phyloP scores from a whole-genome alignment of 2,797 vertebrate species.

The Channa striata region DNA sequence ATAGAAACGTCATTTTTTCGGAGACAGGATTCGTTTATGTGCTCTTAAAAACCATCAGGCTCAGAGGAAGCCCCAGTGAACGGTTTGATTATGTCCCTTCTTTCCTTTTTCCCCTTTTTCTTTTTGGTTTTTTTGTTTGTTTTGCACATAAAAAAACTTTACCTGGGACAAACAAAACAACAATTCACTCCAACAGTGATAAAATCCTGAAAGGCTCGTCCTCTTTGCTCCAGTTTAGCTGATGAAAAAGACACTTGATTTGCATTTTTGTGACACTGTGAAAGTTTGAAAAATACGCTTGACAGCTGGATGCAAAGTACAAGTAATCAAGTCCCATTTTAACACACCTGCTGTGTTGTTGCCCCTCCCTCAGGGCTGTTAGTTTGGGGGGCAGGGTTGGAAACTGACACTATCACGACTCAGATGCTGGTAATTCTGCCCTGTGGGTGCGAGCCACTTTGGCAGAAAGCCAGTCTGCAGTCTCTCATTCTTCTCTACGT shows the following conservation, averaged over 20 bases:
- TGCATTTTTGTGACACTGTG: constrained; percentile 1
- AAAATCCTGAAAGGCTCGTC: neutral
- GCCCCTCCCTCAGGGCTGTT: constrained; percentile 49
- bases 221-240: constrained; percentile 4
- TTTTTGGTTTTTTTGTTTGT: neutral
- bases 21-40: too few relatives aligned
- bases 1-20: too few relatives aligned
- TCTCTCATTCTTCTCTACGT: constrained; percentile 47
- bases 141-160: neutral
- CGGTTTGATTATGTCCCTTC: too few relatives aligned
- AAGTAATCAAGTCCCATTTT: constrained; percentile 76
- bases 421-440: constrained; percentile 58
- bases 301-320: constrained; percentile 67
- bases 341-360: constrained; percentile 76
- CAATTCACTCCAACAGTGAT: constrained; percentile 2
- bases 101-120: too few relatives aligned
- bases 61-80: too few relatives aligned
- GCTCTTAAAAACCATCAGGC: too few relatives aligned
- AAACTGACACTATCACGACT: constrained; percentile 76
- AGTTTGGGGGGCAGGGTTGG: constrained; percentile 39
- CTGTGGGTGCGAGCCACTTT: constrained; percentile 50
- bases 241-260: constrained; percentile 10
- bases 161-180: neutral
- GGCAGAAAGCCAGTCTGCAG: constrained; percentile 52
- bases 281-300: constrained; percentile 26